Percentiles rank a stretch among this genome's conserved stretches.
phyloP scores from a whole-genome alignment of 2,797 vertebrate species.

The Tangara arthus region DNA sequence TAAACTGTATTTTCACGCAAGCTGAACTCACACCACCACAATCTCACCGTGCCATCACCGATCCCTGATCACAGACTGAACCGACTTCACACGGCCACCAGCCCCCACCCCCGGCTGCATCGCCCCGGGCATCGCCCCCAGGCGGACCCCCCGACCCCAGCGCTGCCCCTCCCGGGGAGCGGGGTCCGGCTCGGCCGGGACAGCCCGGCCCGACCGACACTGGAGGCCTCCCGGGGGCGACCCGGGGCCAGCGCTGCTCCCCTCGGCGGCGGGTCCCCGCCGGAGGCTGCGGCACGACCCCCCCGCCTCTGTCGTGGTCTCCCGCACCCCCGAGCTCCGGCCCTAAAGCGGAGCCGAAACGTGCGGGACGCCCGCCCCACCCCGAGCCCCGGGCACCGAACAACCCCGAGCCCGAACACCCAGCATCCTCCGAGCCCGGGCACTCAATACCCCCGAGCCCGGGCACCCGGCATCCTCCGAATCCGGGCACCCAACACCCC shows the following conservation, averaged over 20 bases:
- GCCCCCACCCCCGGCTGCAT: not conserved
- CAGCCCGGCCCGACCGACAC: not conserved
- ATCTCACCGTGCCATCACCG: not conserved
- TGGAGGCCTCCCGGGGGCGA: not conserved
- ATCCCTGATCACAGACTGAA: not conserved
- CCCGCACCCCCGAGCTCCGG: not conserved
- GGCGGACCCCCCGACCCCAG: not conserved
- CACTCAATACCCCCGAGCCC: rapidly evolving
- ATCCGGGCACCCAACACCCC: not conserved
- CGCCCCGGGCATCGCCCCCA: not conserved
- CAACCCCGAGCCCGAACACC: not conserved
- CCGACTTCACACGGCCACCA: not conserved
- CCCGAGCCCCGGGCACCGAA: rapidly evolving
- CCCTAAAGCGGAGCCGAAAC: too few relatives aligned
- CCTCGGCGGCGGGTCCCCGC: not conserved
- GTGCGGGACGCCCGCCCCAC: too few relatives aligned
- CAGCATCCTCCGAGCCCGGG: too few relatives aligned
- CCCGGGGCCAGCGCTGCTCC: not conserved
- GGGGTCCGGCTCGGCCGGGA: not conserved
- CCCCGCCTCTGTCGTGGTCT: too few relatives aligned
- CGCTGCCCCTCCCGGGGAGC: not conserved
- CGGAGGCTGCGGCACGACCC: not conserved
- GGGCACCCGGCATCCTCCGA: not conserved
- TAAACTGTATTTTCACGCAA: not conserved
- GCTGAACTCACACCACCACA: not conserved